Percentiles rank a stretch among this genome's conserved stretches.
Evolutionary conservation across 2,888 invertebrate genomes (phyloP).

Genomic region (Hoplodrina ambigua): DNA sequence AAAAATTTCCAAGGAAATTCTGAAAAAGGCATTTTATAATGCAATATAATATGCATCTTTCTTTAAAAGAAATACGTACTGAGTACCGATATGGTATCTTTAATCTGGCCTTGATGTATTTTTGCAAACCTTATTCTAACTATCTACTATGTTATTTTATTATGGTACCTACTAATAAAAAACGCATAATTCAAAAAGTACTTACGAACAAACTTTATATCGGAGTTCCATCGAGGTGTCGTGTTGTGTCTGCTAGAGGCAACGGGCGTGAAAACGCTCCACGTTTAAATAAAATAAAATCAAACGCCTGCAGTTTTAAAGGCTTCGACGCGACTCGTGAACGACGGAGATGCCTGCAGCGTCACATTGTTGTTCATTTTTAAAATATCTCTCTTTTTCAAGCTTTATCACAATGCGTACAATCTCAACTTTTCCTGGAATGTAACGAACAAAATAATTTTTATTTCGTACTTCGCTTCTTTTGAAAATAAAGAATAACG

Average conservation of each 20-base stretch:
- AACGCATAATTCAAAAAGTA: constrained; percentile 13
- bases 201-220: constrained; percentile 41
- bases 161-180: neutral
- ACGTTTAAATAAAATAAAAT: constrained; percentile 69
- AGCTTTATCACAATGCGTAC: constrained; percentile 13
- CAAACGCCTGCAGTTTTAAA: constrained; percentile 65
- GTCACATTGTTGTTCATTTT: constrained; percentile 52
- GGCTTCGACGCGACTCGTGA: constrained; percentile 49
- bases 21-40: constrained; percentile 6
- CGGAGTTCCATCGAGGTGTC: constrained; percentile 34
- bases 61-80: neutral
- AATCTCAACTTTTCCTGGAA: constrained; percentile 32
- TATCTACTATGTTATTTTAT: too few species aligned
- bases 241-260: constrained; percentile 44
- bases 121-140: neutral
- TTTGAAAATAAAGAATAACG: constrained; percentile 3
- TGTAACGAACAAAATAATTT: constrained; percentile 8
- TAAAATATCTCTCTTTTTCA: constrained; percentile 34
- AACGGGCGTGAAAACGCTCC: constrained; percentile 57
- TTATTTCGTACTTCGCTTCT: constrained; percentile 2
- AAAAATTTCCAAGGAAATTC: neutral
- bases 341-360: constrained; percentile 60
- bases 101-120: neutral
- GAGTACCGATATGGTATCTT: neutral
- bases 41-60: neutral